Evolutionary conservation across 2,888 invertebrate species (phyloP).

Genomic region (Phragmatobia fuliginosa): DNA sequence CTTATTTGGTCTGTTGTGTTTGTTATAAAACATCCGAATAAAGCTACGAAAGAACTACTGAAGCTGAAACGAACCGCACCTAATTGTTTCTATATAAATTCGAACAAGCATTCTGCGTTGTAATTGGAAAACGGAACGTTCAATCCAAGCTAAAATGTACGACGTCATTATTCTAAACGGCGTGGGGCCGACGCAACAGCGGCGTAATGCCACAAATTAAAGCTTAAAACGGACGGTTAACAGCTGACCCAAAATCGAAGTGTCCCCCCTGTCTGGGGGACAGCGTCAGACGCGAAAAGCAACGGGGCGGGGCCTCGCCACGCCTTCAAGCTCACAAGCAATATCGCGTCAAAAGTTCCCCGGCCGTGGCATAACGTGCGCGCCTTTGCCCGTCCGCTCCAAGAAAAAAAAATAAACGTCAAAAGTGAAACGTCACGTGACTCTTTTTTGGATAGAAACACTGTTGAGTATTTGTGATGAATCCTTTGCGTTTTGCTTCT

Average conservation of each 20-base stretch:
- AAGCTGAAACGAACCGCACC: conserved; percentile 32
- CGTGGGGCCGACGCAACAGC: conserved; percentile 72
- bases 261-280: conserved; percentile 68
- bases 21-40: conserved; percentile 28
- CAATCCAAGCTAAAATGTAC: conserved; percentile 71
- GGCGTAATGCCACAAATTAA: conserved; percentile 85
- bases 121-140: conserved; percentile 73
- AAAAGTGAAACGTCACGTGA: conserved; percentile 52
- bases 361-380: conserved; percentile 73
- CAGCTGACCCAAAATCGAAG: conserved; percentile 86
- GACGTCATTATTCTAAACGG: conserved; percentile 83
- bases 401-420: conserved; percentile 62
- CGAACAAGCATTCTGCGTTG: conserved; percentile 50
- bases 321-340: conserved; percentile 75
- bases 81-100: conserved; percentile 50
- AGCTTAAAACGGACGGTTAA: conserved; percentile 86
- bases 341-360: conserved; percentile 82
- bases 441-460: conserved; percentile 45
- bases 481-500: conserved; percentile 24
- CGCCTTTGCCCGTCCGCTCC: conserved; percentile 57
- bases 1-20: background rate
- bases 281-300: conserved; percentile 78
- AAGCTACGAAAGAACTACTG: conserved; percentile 26
- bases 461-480: conserved; percentile 27
- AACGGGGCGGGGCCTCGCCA: conserved; percentile 81